Evolutionary conservation across 2,888 invertebrate species (phyloP), one percentile per base, ranked within the genome.

Genomic region (Leptura quadrifasciata): DNA sequence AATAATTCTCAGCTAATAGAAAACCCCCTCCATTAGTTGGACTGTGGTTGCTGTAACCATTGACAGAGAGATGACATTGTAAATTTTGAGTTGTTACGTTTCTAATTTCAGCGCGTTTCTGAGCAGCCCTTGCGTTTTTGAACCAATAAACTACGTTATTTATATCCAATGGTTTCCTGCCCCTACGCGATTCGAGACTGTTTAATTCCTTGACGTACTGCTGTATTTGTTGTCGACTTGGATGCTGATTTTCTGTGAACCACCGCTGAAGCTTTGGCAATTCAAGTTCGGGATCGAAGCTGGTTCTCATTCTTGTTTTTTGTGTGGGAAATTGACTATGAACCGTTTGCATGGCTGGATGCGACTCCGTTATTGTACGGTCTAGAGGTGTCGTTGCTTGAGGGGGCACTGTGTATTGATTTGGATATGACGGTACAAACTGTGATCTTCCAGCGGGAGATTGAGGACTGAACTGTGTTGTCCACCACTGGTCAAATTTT

Each of bases 81-180:
- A 94, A 92, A 73, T 92, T 90, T 79, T 89, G 84, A 83, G 89
- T 81, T 82, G 89, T 76, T 82, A 92, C 91, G 87, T 92, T 91
- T 80, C 95, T 91, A 85, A 95, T 91, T 90, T 97, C 97, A 2
- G 97, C 97, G 57, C 98, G 92, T 86, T 98, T 97, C 88, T 97
- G 96, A 0, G 98, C 98, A 0, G 98, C 98, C 69, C 99, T 92
- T 0, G 98, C 98, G 87, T 98, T 98, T 89, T 98, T 98, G 90
- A 99, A 99, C 97, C 97, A 97, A 86, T 97, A 97, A 17, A 98
- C 97, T 17, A 98, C 97, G 87, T 98, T 98, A 87, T 97, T 97
- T 4, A 98, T 95, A 89, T 98, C 98, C 70, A 98, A 91, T 0
- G 98, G 98, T 86, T 98, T 97, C 64, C 98, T 92, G 0, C 98